Base-by-base conservation (phyloP, 2,797 vertebrate genomes). In the Hirundo rustica region DNA sequence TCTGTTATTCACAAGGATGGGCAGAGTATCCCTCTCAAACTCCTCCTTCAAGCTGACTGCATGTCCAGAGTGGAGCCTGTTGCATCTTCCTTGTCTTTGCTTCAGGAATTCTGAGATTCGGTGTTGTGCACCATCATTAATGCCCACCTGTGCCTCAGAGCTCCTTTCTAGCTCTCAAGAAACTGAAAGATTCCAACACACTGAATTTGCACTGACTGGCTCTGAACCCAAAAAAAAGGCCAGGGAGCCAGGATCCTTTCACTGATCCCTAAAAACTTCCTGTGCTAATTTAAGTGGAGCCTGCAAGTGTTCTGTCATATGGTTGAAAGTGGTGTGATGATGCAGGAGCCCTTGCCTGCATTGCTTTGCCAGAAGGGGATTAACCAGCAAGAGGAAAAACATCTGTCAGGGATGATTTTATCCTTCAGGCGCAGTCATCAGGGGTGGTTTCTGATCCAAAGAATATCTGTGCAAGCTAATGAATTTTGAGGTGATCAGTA, bases 311-410 rank as follows among this genome's bases (percentile, higher is more conserved):
- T 74, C 76, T 60, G 53, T 86, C 55, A 61, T 13, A 3, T 6
- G 44, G 47, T 54, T 93, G 81, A 48, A 82, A 80, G 54, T 6
- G 72, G 62, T 34, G 89, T 20, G 81, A 54, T 61, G 84, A 74
- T 50, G 76, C 7, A 5, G 85, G 45, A 83, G 86, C 57, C 81
- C 70, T 85, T 76, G 50, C 38, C 44, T 70, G 48, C 80, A 55
- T 1, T 54, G 82, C 51, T 85, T 34, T 72, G 88, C 71, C 76
- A 70, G 68, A 85, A 78, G 40, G 36, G 73, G 70, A 96, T 95
- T 88, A 96, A 74, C 62, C 70, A 85, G 62, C 47, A 89, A 85
- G 51, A 83, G 27, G 57, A 91, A 95, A 95, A 89, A 92, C 79
- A 92, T 91, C 91, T 94, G 91, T 91, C 79, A 81, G 61, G 50